These are phyloP conservation scores for Actinia equina DNA, from an alignment of 64 coral and sea anemone species.

Conservation along the genomic window DNA sequence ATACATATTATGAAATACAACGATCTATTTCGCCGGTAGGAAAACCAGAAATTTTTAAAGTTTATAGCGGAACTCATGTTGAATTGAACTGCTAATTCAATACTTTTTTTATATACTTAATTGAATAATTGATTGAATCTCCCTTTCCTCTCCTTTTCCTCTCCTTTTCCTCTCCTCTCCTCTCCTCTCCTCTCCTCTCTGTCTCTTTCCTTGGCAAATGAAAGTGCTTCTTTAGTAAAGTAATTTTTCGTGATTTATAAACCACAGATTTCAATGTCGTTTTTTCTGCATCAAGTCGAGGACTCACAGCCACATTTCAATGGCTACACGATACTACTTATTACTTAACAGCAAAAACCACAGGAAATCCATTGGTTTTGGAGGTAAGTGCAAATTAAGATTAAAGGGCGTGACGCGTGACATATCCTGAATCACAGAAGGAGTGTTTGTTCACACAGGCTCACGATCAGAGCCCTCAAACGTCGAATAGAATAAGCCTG, in stretches of 20 bases:
- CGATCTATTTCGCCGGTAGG: neutral
- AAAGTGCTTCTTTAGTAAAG: too few species aligned
- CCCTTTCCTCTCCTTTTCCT: too few species aligned
- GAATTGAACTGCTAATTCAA: too few species aligned
- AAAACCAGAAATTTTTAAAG: neutral
- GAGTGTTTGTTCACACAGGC: too few species aligned
- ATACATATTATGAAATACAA: too few species aligned
- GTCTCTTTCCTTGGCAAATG: too few species aligned
- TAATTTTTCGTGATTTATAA: neutral
- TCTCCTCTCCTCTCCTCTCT: too few species aligned
- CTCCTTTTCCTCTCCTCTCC: too few species aligned
- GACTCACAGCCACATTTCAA: neutral
- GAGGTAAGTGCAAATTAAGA: neutral
- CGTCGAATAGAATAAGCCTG: too few species aligned
- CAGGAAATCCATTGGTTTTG: neutral
- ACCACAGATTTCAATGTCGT: neutral
- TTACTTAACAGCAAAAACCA: conserved; percentile 1
- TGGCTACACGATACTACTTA: neutral
- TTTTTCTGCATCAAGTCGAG: neutral
- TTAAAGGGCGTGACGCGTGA: neutral
- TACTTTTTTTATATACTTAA: too few species aligned
- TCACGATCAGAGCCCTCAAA: too few species aligned
- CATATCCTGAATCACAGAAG: neutral
- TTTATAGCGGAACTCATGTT: neutral
- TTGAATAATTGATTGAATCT: too few species aligned